Conservation (phyloP, 1,140 invertebrate genomes). For the Drosophila parvula region DNA sequence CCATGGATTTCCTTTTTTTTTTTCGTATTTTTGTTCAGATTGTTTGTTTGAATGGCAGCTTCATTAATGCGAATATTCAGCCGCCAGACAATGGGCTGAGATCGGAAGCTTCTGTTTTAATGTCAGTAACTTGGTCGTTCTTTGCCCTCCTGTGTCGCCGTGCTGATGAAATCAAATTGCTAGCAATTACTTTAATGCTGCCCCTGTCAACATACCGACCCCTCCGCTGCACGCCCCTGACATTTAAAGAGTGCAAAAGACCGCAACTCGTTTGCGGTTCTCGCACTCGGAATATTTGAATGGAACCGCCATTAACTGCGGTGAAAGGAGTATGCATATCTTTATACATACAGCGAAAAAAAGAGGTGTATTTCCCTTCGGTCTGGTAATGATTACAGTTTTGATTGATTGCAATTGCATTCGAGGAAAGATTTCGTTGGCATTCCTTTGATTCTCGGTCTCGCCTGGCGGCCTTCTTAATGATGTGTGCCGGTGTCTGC, state of each 20-base stretch:
- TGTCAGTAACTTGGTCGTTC: constrained; percentile 8
- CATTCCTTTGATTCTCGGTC: constrained; percentile 21
- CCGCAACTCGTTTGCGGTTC: constrained; percentile 68
- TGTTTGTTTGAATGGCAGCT: constrained; percentile 75
- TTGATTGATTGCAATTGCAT: constrained; percentile 53
- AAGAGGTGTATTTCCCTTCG: constrained; percentile 13
- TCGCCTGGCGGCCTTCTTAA: constrained; percentile 21
- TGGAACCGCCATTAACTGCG: constrained; percentile 61
- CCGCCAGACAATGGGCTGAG: constrained; percentile 34
- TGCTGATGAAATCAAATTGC: constrained; percentile 67
- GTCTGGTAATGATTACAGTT: constrained; percentile 40
- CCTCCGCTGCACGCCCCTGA: neutral
- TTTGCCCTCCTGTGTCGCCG: constrained; percentile 2
- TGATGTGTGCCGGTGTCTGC: constrained; percentile 28
- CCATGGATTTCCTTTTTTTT: neutral
- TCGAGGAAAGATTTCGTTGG: constrained; percentile 6
- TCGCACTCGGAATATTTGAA: constrained; percentile 23
- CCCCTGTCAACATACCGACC: constrained; percentile 8
- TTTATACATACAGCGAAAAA: constrained; percentile 12
- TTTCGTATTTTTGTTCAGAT: constrained; percentile 9
- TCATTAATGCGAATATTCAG: constrained; percentile 72
- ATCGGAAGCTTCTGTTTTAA: constrained; percentile 18
- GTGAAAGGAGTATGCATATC: constrained; percentile 23
- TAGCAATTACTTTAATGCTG: constrained; percentile 72
- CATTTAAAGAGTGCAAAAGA: constrained; percentile 52